A percentile compares a stretch with the other conserved stretches of the same genome.
phyloP scores from a whole-genome alignment of 2,797 vertebrate species.

The Gila robusta region DNA sequence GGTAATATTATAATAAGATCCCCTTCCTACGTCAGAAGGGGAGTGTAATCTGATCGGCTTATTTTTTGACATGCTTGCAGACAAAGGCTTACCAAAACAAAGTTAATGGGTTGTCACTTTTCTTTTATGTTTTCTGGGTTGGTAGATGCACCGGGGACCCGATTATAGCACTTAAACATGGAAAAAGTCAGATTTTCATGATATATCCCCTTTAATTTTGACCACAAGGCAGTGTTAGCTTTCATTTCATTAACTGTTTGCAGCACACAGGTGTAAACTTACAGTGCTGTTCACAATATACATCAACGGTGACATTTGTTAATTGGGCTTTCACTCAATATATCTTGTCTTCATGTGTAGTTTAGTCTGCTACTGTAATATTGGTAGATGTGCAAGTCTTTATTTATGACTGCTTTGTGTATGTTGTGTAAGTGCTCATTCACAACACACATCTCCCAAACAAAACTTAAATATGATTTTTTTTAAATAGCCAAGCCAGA shows the following conservation, averaged over 20 bases:
- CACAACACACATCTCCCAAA: constrained; percentile 17
- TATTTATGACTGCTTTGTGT: constrained; percentile 8
- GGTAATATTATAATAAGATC: too few species aligned
- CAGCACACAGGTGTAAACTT: neutral
- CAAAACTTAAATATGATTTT: constrained; percentile 20
- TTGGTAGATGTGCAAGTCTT: neutral
- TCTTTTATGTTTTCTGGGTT: too few species aligned
- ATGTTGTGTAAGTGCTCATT: constrained; percentile 6
- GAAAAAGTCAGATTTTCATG: too few species aligned
- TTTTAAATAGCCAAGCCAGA: constrained; percentile 12
- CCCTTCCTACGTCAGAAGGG: too few species aligned
- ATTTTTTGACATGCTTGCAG: too few species aligned
- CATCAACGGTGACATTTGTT: neutral
- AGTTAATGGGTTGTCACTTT: too few species aligned
- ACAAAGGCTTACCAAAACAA: too few species aligned
- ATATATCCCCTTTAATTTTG: neutral
- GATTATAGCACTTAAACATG: too few species aligned
- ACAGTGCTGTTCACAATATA: neutral
- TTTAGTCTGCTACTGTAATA: neutral
- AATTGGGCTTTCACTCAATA: neutral
- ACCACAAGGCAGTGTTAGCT: constrained; percentile 41
- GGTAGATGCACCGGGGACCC: too few species aligned
- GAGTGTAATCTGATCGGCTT: too few species aligned
- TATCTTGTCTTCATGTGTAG: constrained; percentile 5
- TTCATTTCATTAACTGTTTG: constrained; percentile 47